Percentiles rank a stretch among this genome's conserved stretches.
Conservation (phyloP, 1,140 invertebrate genomes). For the Helicoverpa armigera region DNA sequence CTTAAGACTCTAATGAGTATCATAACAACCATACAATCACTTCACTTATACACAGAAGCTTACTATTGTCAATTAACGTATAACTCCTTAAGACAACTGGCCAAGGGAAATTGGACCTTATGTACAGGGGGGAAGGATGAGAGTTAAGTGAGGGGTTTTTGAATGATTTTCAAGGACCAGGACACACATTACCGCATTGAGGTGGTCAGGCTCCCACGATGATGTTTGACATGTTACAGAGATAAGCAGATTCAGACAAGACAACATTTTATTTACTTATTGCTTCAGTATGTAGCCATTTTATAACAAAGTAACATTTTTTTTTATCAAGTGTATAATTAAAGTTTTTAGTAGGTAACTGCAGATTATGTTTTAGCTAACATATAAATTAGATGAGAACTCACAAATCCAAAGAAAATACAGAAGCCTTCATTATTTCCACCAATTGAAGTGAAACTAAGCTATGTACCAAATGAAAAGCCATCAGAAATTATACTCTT, state of each 20-base stretch:
- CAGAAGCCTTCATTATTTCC: no score
- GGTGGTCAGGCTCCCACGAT: slow-evolving; percentile 71
- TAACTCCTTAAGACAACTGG: neutral
- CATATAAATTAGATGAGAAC: no score
- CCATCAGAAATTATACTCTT: no score
- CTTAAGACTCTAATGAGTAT: slow-evolving; percentile 41
- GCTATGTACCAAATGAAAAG: no score
- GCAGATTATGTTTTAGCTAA: no score
- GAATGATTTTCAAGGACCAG: slow-evolving; percentile 41
- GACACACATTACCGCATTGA: slow-evolving; percentile 64
- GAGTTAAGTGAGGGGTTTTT: neutral
- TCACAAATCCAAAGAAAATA: no score
- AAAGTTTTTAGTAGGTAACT: no score
- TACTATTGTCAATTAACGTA: slow-evolving; percentile 56
- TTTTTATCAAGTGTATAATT: no score
- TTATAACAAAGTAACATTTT: no score
- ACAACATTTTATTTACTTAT: no score
- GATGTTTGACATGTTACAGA: slow-evolving; percentile 53
- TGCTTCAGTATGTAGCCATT: neutral
- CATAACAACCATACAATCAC: slow-evolving; percentile 9
- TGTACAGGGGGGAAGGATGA: neutral
- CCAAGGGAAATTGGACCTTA: neutral
- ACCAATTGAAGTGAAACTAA: no score
- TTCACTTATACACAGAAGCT: slow-evolving; percentile 38
- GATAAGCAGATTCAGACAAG: neutral